phyloP scores from a whole-genome alignment of 2,797 vertebrate species.

The Sebastes variabilis region DNA sequence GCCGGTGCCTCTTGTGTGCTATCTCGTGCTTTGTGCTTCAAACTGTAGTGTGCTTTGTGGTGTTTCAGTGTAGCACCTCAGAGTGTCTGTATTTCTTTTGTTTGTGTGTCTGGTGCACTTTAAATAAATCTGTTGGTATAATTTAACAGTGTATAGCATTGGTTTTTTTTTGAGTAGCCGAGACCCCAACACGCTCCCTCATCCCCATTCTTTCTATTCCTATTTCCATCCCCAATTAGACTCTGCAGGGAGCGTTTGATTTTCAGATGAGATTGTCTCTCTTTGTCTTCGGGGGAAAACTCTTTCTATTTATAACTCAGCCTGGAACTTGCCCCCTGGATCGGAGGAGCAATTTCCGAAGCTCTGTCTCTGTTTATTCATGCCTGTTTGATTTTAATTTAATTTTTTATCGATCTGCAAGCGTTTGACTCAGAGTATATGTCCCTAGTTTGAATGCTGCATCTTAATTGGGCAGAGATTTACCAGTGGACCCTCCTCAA shows the following conservation, averaged over 20 bases:
- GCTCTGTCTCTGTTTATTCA: constrained; percentile 54
- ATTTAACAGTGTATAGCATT: constrained; percentile 21
- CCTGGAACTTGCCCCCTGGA: constrained; percentile 39
- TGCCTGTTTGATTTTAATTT: constrained; percentile 64
- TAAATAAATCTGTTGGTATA: constrained; percentile 4
- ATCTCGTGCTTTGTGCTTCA: constrained; percentile 35
- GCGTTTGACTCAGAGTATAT: constrained; percentile 42
- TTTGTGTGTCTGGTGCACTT: constrained; percentile 41
- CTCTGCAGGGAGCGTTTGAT: constrained; percentile 61
- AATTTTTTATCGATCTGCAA: constrained; percentile 53
- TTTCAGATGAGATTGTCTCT: constrained; percentile 56
- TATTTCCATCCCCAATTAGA: constrained; percentile 48
- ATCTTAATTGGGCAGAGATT: constrained; percentile 68
- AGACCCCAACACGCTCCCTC: constrained; percentile 58
- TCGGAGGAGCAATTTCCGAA: constrained; percentile 41
- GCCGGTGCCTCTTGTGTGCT: constrained; percentile 30
- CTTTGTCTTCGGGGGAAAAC: constrained; percentile 49
- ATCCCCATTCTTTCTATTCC: constrained; percentile 50
- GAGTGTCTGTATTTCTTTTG: constrained; percentile 30
- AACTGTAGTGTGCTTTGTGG: neutral
- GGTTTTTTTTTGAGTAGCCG: constrained; percentile 37
- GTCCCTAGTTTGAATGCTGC: constrained; percentile 46
- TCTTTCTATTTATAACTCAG: constrained; percentile 59
- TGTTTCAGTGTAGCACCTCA: neutral
- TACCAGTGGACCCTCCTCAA: constrained; percentile 25